Evolutionary conservation across 2,888 invertebrate genomes (phyloP).

Genomic region (Cylloceria caligata): DNA sequence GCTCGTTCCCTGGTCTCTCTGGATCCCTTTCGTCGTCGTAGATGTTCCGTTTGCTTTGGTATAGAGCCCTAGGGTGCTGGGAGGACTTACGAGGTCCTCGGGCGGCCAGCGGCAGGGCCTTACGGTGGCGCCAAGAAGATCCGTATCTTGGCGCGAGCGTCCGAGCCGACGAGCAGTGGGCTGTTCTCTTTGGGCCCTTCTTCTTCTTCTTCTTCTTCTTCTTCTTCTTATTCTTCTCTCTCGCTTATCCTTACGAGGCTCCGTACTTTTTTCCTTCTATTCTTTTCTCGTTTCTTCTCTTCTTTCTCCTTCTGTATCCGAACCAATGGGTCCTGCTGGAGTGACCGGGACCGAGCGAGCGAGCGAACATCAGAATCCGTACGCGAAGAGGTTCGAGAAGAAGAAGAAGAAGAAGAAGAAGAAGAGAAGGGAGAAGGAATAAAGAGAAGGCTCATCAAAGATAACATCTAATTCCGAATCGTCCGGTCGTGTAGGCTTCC

Average conservation of each 20-base stretch:
- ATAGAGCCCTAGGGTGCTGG: conserved; percentile 52
- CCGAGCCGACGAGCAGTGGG: conserved; percentile 64
- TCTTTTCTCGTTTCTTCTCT: conserved; percentile 20
- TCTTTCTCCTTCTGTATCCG: conserved; percentile 50
- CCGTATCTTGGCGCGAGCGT: conserved; percentile 82
- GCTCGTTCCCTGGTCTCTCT: conserved; percentile 18
- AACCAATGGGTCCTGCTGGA: conserved; percentile 58
- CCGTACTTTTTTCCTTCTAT: conserved; percentile 14
- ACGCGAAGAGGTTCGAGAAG: conserved; percentile 61
- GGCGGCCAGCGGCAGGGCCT: conserved; percentile 73
- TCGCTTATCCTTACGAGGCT: conserved; percentile 19
- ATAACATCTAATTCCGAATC: conserved; percentile 84
- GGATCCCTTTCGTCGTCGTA: conserved; percentile 25
- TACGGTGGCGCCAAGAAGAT: conserved; percentile 84
- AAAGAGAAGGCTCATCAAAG: conserved; percentile 81
- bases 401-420: conserved; percentile 54
- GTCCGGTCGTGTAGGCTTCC: conserved; percentile 79
- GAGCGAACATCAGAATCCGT: conserved; percentile 52
- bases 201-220: conserved; percentile 29
- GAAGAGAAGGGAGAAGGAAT: conserved; percentile 60
- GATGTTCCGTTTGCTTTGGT: conserved; percentile 45
- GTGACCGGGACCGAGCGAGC: conserved; percentile 37
- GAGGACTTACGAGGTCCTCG: conserved; percentile 72
- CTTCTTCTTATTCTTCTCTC: conserved; percentile 8
- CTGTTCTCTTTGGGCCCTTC: conserved; percentile 59